phyloP scores from a whole-genome alignment of 30 jellyfish, hydroid and myxozoan species.

The Rhopilema esculentum region DNA sequence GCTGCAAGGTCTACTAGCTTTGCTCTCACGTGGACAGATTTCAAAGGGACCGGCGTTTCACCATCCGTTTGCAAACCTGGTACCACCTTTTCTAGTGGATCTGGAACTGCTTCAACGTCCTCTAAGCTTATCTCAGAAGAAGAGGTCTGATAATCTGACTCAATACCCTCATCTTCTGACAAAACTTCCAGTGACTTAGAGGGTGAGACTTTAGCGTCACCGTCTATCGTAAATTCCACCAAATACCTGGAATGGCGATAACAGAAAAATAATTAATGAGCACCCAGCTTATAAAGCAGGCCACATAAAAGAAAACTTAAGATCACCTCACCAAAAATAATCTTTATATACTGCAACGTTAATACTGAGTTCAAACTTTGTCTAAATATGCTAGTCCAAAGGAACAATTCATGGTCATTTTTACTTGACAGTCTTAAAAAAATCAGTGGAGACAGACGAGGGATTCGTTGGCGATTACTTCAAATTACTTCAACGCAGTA shows the following conservation, averaged over 20 bases:
- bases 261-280: neutral
- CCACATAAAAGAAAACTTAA: too few relatives aligned
- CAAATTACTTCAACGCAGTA: too few relatives aligned
- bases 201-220: slow-evolving; percentile 27
- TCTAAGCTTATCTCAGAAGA: slow-evolving; percentile 36
- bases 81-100: slow-evolving; percentile 77
- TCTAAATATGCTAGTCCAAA: too few relatives aligned
- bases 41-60: slow-evolving; percentile 65
- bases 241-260: slow-evolving; percentile 44
- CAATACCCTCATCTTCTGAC: slow-evolving; percentile 95
- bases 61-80: slow-evolving; percentile 81
- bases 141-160: slow-evolving; percentile 51
- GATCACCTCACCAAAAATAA: too few relatives aligned
- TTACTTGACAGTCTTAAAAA: too few relatives aligned
- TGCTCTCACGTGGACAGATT: slow-evolving; percentile 87
- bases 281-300: neutral
- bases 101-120: slow-evolving; percentile 72
- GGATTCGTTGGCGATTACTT: too few relatives aligned
- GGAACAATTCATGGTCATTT: too few relatives aligned
- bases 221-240: slow-evolving; percentile 51
- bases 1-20: slow-evolving; percentile 84
- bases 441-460: too few relatives aligned
- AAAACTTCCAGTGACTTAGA: neutral
- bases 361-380: too few relatives aligned
- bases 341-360: too few relatives aligned